phyloP scores from a whole-genome alignment of 1,140 invertebrate species.

The Leguminivora glycinivorella region DNA sequence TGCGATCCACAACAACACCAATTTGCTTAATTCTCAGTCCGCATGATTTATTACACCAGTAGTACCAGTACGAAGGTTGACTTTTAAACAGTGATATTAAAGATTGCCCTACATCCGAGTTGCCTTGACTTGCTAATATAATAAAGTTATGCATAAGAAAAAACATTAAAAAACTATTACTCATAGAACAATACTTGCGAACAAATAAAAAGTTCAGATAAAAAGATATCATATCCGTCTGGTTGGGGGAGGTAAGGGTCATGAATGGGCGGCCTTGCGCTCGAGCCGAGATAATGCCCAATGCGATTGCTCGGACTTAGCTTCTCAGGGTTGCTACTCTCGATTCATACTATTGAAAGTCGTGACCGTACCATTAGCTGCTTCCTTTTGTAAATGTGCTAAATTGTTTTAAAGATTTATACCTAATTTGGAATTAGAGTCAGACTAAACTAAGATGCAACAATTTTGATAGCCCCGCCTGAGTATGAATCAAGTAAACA shows the following conservation, averaged over 20 bases:
- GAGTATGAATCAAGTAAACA: no score
- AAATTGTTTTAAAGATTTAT: neutral
- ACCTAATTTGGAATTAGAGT: no score
- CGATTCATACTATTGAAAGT: neutral
- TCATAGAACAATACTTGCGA: conserved; percentile 15
- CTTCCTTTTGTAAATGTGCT: neutral
- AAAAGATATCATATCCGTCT: conserved; percentile 7
- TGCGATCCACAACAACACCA: neutral
- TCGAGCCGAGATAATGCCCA: conserved; percentile 4
- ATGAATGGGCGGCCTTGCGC: conserved; percentile 1
- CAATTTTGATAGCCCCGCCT: no score
- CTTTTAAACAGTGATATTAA: conserved; percentile 12
- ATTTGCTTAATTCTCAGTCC: conserved; percentile 18
- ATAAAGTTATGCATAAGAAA: conserved; percentile 14
- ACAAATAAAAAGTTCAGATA: conserved; percentile 17
- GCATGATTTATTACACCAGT: conserved; percentile 5
- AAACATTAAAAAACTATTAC: conserved; percentile 13
- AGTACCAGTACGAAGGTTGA: conserved; percentile 4
- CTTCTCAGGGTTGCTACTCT: neutral
- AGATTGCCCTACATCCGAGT: neutral
- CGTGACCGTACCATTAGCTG: neutral
- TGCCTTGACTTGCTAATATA: neutral
- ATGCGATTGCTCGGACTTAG: neutral
- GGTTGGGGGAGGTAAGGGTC: neutral
- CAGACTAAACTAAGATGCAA: no score